Conservation (phyloP, 2,888 invertebrate species). For the Campaea margaritaria region DNA sequence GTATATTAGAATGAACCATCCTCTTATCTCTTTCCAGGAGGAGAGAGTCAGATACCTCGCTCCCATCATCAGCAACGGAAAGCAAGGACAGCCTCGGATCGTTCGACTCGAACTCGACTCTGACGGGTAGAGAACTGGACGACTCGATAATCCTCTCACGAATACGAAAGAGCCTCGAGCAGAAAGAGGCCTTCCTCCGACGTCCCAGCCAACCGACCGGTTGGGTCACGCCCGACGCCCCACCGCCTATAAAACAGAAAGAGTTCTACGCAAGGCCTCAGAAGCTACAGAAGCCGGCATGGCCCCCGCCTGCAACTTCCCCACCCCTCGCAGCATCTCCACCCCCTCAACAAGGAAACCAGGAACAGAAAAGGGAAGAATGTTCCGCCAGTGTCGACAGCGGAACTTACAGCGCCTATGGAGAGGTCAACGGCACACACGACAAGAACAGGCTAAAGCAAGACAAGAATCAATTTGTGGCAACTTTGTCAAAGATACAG, state of each 20-base stretch:
- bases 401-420: conserved; percentile 77
- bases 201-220: conserved; percentile 89
- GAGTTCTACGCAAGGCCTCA: conserved; percentile 93
- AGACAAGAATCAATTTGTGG: conserved; percentile 83
- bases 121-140: conserved; percentile 88
- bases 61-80: conserved; percentile 87
- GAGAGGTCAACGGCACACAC: conserved; percentile 74
- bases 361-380: conserved; percentile 77
- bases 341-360: conserved; percentile 71
- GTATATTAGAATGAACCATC: background rate
- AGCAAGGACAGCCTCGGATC: conserved; percentile 89
- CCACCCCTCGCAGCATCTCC: conserved; percentile 86
- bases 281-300: conserved; percentile 89
- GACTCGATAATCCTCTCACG: conserved; percentile 90
- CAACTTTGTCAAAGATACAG: conserved; percentile 87
- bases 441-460: conserved; percentile 73
- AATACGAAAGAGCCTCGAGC: conserved; percentile 93
- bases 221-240: conserved; percentile 82
- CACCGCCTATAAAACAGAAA: conserved; percentile 85
- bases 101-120: conserved; percentile 88
- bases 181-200: conserved; percentile 95
- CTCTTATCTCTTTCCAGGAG: conserved; percentile 57
- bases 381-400: conserved; percentile 79
- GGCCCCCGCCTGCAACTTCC: conserved; percentile 86
- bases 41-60: conserved; percentile 86